A percentile compares a stretch with the other conserved stretches of the same genome.
phyloP scores from a whole-genome alignment of 2,888 invertebrate species.

The Cheiracanthium punctorium region DNA sequence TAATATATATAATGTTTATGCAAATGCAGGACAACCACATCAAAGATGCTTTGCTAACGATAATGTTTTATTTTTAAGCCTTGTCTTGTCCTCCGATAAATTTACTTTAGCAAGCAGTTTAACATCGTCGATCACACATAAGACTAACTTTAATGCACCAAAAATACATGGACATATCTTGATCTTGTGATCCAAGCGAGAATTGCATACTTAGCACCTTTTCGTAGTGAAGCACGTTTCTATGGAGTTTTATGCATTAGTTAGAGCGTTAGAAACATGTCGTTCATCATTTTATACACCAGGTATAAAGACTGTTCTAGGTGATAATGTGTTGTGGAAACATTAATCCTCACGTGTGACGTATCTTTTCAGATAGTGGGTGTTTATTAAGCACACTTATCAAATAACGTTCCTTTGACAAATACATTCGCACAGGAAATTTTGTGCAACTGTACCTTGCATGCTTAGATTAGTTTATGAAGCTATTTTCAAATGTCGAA shows the following conservation, averaged over 20 bases:
- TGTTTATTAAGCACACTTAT: neutral
- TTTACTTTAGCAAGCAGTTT: neutral
- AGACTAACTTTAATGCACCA: neutral
- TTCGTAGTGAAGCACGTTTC: neutral
- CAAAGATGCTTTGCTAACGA: too few relatives aligned
- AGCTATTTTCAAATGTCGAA: too few relatives aligned
- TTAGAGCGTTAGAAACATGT: neutral
- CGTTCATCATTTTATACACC: neutral
- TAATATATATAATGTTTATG: too few relatives aligned
- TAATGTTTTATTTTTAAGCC: too few relatives aligned
- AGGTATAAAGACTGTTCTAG: neutral
- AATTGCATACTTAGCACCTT: neutral
- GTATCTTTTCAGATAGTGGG: neutral
- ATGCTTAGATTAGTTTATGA: too few relatives aligned
- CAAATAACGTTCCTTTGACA: neutral
- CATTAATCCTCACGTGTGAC: neutral
- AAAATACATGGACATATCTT: neutral
- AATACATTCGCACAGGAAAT: neutral
- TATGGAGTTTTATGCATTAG: neutral
- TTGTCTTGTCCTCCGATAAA: neutral
- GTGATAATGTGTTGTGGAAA: neutral
- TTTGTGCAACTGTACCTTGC: too few relatives aligned
- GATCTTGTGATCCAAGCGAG: neutral
- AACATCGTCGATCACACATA: neutral
- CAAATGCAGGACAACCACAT: too few relatives aligned